Base-by-base conservation (phyloP, 2,113 vertebrate species). In the Gobius niger region DNA sequence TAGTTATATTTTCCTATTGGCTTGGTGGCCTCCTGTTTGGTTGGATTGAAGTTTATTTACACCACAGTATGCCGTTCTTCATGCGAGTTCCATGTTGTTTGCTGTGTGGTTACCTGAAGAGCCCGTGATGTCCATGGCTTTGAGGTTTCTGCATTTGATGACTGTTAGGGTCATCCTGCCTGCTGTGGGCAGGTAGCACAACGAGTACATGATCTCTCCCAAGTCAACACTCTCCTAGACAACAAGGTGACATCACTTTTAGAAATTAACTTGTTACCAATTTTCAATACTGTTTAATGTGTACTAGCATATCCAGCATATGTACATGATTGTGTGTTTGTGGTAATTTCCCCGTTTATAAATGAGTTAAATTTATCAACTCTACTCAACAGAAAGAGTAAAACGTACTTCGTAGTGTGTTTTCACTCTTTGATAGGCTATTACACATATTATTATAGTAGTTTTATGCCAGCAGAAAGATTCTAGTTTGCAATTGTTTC, bases 61-160 rank as follows among this genome's bases (percentile, higher is more conserved):
- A 41, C 41, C 67, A 15, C 42, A 9, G 52, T 42, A n/a, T 70
- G 68, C 1, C 66, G 65, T 56, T 65, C 82, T 80, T 78, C 42
- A 85, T 82, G 76, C 73, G n/a, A 66, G 68, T 42, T 66, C 6
- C 44, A 53, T 75, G 63, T 72, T 24, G 62, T 76, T 63, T 70
- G 63, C 49, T 34, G 53, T 65, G 6, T 12, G 68, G 18, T 88
- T 87, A 99, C 98, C 98, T 87, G 98, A 99, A 9, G 96, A 95
- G 0, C 98, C 98, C 19, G 96, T 99, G 87, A 99, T 95, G 85
- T 99, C 98, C 98, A 99, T 99, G 69, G 97, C 98, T 93, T 99
- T 99, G 78, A 99, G 94, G 88, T 99, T 99, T 75, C 96, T 93
- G 88, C 96, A 99, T 82, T 99, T 99, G 91, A 99, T 99, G 83